Base-by-base conservation (phyloP, 2,888 invertebrate genomes). In the Mythimna impura region DNA sequence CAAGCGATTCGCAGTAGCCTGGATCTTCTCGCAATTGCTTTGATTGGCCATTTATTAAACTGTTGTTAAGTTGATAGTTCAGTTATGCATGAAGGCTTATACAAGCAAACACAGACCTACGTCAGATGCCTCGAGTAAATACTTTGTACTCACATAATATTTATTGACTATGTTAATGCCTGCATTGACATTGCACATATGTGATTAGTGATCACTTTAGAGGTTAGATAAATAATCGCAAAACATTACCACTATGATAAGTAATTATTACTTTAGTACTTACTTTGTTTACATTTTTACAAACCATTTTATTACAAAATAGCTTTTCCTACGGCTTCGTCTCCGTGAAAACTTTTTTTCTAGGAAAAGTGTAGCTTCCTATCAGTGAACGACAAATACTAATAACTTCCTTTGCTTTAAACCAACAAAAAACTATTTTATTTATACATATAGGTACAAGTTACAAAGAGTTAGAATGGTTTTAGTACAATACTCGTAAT, bases 141-240 rank as follows among this genome's bases (percentile, higher is more conserved):
- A 69, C 43, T 14, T 34, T 55, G 36, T 47, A 60, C 60, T 58
- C 40, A 60, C n/a, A 73, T 34, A 12, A 60, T 66, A 47, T 34
- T 52, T 40, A 66, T 67, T 73, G 66, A 60, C 17, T 34, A 25
- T n/a, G 17, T 36, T 34, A 58, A 52, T 75, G n/a, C 30, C 43
- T 75, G n/a, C 30, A 34, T 43, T 52, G n/a, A 20, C 60, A 61
- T 54, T 74, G 54, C n/a, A 68, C n/a, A 63, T 50, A 68, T 30
- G 30, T 3, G 30, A 30, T 30, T 3, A 30, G 47, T 25, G 47
- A 47, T 17, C 17, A 47, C 17, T 47, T 17, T 60, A 22, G 36
- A 69, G 43, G 66, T 0, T 22, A n/a, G 25, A 67, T 61, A 67
- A 67, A 73, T 58, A 65, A 30, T 66, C 22, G 20, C 52, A 34